Evolutionary conservation across 1,140 invertebrate genomes (phyloP).

Genomic region (Sminthurinus signatus): DNA sequence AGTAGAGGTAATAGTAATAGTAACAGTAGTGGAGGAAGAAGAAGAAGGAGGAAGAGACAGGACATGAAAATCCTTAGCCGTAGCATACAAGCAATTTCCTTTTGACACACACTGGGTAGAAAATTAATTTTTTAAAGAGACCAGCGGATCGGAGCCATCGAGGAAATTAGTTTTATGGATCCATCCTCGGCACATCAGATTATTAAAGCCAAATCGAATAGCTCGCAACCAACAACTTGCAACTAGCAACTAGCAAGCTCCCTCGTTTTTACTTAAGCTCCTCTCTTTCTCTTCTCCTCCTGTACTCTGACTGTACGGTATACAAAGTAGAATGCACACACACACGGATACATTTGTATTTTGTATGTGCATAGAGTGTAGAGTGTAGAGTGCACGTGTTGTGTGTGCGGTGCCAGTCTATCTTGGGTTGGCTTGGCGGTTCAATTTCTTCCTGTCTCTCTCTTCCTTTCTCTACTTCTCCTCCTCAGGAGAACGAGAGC

Average conservation of each 20-base stretch:
- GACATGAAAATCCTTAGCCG: conserved; percentile 33
- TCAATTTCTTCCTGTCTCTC: conserved; percentile 24
- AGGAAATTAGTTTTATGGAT: conserved; percentile 38
- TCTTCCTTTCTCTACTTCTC: no score
- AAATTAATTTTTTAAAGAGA: conserved; percentile 39
- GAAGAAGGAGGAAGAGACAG: background rate
- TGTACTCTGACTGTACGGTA: no score
- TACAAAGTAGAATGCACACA: no score
- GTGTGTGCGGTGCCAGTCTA: conserved; percentile 11
- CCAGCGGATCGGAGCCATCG: conserved; percentile 15
- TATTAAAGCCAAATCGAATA: conserved; percentile 35
- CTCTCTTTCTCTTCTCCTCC: no score
- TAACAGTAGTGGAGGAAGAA: background rate
- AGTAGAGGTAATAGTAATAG: no score
- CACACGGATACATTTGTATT: no score
- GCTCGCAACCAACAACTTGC: no score
- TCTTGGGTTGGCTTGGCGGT: no score
- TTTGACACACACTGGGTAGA: conserved; percentile 38
- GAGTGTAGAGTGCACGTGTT: background rate
- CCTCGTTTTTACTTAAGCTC: no score
- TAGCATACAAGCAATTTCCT: conserved; percentile 31
- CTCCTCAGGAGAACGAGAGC: conserved; percentile 8
- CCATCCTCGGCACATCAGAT: conserved; percentile 28
- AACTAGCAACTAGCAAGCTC: no score
- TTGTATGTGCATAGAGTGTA: background rate